These are phyloP conservation scores for Myotis brandtii DNA, from an alignment of 2,113 vertebrate species.

Conservation along the genomic window DNA sequence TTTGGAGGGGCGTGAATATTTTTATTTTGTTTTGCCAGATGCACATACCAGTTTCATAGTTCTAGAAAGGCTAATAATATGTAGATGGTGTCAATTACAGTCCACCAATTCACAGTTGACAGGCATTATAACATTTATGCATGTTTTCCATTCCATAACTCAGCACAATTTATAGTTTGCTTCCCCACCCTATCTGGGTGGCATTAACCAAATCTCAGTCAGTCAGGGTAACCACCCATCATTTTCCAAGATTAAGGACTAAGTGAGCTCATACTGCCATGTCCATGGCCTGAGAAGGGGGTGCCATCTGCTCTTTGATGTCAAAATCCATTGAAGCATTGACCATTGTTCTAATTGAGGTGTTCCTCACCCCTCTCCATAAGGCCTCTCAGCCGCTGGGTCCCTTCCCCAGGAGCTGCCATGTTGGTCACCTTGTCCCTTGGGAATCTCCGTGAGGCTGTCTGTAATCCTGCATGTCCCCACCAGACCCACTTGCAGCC, in stretches of 20 bases:
- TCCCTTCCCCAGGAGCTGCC: background rate
- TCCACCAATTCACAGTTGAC: background rate
- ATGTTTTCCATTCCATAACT: background rate
- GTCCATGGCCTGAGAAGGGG: background rate
- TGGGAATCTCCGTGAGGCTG: background rate
- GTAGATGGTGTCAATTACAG: background rate
- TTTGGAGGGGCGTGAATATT: background rate
- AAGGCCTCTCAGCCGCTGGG: background rate
- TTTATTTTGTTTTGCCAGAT: background rate
- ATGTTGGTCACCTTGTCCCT: background rate
- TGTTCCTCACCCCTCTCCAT: background rate
- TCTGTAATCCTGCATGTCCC: background rate
- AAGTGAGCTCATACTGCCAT: background rate
- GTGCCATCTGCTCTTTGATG: background rate
- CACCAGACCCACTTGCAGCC: background rate
- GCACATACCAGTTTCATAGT: background rate
- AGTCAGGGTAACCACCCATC: rapidly evolving
- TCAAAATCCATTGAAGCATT: background rate
- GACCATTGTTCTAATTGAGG: background rate
- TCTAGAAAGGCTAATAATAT: background rate
- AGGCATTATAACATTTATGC: background rate
- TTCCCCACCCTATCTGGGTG: background rate
- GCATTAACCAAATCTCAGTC: background rate
- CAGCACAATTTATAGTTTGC: background rate
- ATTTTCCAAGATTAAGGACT: background rate